A percentile compares a stretch with the other conserved stretches of the same genome.
phyloP scores from a whole-genome alignment of 2,113 vertebrate genomes.

The Gadus chalcogrammus region DNA sequence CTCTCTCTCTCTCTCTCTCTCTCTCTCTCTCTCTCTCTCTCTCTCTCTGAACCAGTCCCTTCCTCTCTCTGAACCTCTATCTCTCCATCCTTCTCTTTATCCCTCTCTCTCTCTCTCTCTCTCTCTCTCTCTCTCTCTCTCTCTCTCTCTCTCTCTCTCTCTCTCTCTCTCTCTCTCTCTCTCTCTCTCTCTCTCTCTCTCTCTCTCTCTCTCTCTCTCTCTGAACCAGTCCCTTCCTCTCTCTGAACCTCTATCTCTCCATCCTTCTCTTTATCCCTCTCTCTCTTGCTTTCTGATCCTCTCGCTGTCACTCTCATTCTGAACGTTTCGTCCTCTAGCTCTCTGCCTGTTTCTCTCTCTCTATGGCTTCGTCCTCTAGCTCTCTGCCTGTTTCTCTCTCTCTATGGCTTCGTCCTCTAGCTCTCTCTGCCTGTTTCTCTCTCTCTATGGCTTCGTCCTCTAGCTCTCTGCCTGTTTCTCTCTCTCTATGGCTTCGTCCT shows the following conservation, averaged over 20 bases:
- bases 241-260: not conserved
- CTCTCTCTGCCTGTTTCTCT: too few relatives aligned
- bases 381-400: conserved; percentile 23
- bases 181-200: not conserved
- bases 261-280: too few relatives aligned
- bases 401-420: conserved; percentile 31
- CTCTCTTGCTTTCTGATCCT: too few relatives aligned
- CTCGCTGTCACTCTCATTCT: not conserved
- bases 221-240: not conserved
- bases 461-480: conserved; percentile 11
- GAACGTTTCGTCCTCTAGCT: not conserved
- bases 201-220: not conserved
- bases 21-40: too few relatives aligned
- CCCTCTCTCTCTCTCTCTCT: too few relatives aligned
- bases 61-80: too few relatives aligned
- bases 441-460: too few relatives aligned
- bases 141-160: not conserved
- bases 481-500: conserved; percentile 29
- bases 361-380: conserved; percentile 32
- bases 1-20: too few relatives aligned
- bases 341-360: conserved; percentile 14
- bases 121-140: conserved; percentile 11
- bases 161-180: too few relatives aligned
- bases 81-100: too few relatives aligned
- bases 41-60: too few relatives aligned